Percentiles rank a stretch among this genome's conserved stretches.
Evolutionary conservation across 2,888 invertebrate genomes (phyloP).

Genomic region (Mactromeris polynyma): DNA sequence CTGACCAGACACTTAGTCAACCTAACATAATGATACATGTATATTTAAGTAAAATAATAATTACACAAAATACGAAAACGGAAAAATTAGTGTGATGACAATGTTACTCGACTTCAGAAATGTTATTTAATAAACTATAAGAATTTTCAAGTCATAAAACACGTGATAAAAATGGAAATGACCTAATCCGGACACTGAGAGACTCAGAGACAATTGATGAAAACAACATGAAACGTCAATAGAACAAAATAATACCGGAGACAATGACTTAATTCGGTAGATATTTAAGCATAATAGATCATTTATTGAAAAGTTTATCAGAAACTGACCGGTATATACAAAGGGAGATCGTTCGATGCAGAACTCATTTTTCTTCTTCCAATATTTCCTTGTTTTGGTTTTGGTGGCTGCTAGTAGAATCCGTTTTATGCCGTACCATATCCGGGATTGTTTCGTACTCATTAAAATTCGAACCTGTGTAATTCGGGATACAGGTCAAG

Average conservation of each 20-base stretch:
- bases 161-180: background rate
- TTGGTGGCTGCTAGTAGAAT: background rate
- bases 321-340: conserved; percentile 50
- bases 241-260: background rate
- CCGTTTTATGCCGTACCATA: background rate
- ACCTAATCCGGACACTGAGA: background rate
- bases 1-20: too few relatives aligned
- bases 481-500: too few relatives aligned
- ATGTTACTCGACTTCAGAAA: too few relatives aligned
- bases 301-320: background rate
- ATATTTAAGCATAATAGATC: background rate
- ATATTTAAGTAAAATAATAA: too few relatives aligned
- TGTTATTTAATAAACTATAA: too few relatives aligned
- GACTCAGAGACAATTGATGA: background rate
- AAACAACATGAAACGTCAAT: background rate
- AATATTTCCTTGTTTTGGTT: background rate
- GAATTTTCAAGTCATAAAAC: too few relatives aligned
- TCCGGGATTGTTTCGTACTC: background rate
- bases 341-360: conserved; percentile 42
- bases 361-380: background rate
- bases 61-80: too few relatives aligned
- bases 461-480: background rate
- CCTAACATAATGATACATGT: too few relatives aligned
- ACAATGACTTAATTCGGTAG: background rate
- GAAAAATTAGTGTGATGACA: too few relatives aligned